Conservation (phyloP, 1,140 invertebrate genomes). For the Centruroides sculpturatus region DNA sequence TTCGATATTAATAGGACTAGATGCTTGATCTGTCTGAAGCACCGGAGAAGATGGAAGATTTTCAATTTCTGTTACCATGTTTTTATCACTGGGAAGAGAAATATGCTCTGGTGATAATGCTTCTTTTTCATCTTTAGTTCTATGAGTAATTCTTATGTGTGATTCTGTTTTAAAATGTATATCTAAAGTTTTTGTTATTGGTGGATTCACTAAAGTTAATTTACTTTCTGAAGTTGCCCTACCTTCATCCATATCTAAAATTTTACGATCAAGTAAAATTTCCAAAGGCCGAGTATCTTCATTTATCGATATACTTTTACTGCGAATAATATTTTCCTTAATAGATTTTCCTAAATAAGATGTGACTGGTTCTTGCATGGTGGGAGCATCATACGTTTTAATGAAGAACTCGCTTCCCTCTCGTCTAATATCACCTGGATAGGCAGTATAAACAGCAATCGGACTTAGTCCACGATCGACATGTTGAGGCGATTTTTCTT, state of each 20-base stretch:
- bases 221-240: constrained; percentile 35
- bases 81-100: no score
- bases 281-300: not conserved
- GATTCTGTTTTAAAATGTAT: constrained; percentile 35
- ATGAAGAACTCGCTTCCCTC: constrained; percentile 11
- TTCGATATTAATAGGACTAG: no score
- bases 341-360: no score
- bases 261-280: constrained; percentile 35
- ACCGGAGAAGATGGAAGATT: no score
- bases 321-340: no score
- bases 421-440: constrained; percentile 4
- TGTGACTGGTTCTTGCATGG: constrained; percentile 2
- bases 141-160: constrained; percentile 34
- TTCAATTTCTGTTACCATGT: no score
- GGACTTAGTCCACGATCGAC: constrained; percentile 8
- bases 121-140: no score
- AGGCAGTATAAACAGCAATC: constrained; percentile 9
- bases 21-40: no score
- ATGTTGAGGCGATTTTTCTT: no score
- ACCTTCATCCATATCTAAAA: constrained; percentile 34
- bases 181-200: constrained; percentile 32
- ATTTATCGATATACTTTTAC: no score
- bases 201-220: constrained; percentile 32
- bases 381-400: constrained; percentile 10
- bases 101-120: no score